phyloP scores from a whole-genome alignment of 2,113 vertebrate genomes.

The Dolichotis patagonum region DNA sequence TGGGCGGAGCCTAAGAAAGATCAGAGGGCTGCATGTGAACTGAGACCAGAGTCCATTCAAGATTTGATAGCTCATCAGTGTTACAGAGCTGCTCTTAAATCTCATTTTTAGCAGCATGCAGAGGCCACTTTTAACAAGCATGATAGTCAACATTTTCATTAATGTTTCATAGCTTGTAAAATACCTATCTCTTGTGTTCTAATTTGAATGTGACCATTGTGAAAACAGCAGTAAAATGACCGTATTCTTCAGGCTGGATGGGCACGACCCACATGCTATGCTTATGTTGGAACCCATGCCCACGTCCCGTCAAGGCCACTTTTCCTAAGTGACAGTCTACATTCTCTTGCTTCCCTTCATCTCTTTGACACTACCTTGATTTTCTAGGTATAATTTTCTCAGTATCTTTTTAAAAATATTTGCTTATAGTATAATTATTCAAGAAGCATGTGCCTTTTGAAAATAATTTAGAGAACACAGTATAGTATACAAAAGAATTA shows the following conservation, averaged over 20 bases:
- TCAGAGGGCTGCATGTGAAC: not conserved
- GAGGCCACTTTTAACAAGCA: not conserved
- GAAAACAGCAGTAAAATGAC: not conserved
- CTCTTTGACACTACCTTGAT: not conserved
- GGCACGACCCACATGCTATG: not conserved
- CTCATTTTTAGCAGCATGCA: not conserved
- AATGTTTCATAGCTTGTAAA: not conserved
- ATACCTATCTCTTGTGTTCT: not conserved
- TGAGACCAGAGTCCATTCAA: too few species aligned
- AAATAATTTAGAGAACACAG: constrained; percentile 49
- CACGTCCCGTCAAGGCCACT: not conserved
- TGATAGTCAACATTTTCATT: not conserved
- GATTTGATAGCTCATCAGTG: not conserved
- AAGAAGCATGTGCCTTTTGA: not conserved
- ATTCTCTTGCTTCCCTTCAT: not conserved
- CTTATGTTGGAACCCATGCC: not conserved
- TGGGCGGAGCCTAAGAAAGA: not conserved
- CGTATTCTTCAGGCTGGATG: not conserved
- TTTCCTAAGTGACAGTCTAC: not conserved
- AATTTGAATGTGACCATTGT: not conserved
- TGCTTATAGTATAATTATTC: not conserved
- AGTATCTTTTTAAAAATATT: not conserved
- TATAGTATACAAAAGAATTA: not conserved
- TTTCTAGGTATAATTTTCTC: constrained; percentile 25
- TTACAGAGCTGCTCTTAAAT: not conserved